These are phyloP conservation scores for Shargacucullia verbasci DNA, from an alignment of 2,888 invertebrate genomes.

Conservation along the genomic window DNA sequence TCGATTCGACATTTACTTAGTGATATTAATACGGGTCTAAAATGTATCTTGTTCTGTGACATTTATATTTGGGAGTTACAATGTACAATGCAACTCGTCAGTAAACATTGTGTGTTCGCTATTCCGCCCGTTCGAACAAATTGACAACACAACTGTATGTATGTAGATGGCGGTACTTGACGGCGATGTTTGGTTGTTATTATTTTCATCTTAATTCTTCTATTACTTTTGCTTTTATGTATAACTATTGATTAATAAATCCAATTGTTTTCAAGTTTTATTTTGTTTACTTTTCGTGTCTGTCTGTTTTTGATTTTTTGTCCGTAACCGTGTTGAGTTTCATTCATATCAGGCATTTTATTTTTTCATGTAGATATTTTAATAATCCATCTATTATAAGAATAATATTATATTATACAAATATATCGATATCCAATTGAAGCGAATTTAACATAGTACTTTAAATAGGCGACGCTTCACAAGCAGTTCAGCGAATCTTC, in stretches of 20 bases:
- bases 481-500: too few relatives aligned
- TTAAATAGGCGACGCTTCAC: too few relatives aligned
- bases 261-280: constrained; percentile 74
- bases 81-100: not conserved
- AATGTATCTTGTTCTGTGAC: not conserved
- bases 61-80: not conserved
- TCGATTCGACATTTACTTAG: too few relatives aligned
- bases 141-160: constrained; percentile 46
- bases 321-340: too few relatives aligned
- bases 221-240: constrained; percentile 67
- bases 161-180: constrained; percentile 38
- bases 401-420: too few relatives aligned
- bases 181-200: constrained; percentile 56
- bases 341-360: too few relatives aligned
- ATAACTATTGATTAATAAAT: constrained; percentile 73
- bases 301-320: not conserved
- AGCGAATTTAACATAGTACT: too few relatives aligned
- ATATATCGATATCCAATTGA: too few relatives aligned
- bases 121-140: constrained; percentile 47
- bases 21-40: too few relatives aligned
- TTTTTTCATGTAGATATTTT: too few relatives aligned
- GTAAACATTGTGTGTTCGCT: constrained; percentile 9
- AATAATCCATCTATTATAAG: too few relatives aligned
- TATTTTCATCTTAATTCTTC: constrained; percentile 59
- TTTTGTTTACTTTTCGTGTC: constrained; percentile 59